These are phyloP conservation scores for Hepsetus odoe DNA, from an alignment of 2,113 vertebrate species.

Conservation along the genomic window DNA sequence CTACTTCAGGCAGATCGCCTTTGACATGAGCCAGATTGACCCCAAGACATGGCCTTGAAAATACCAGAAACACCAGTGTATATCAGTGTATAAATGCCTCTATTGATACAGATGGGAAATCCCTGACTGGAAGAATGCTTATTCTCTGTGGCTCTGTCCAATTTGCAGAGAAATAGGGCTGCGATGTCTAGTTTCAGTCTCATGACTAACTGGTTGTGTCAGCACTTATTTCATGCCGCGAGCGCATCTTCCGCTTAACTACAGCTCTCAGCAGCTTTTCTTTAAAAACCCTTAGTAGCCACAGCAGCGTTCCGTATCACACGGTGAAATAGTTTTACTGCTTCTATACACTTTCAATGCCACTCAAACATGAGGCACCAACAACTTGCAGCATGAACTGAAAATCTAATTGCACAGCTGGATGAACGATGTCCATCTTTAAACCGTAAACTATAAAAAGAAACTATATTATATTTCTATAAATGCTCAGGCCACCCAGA, in stretches of 20 bases:
- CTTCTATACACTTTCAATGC: no score
- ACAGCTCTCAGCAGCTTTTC: neutral
- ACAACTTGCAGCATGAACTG: neutral
- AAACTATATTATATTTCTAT: no score
- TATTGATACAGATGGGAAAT: neutral
- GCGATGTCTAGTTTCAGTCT: neutral
- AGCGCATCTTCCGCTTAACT: neutral
- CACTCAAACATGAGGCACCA: neutral
- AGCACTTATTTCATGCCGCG: conserved; percentile 19
- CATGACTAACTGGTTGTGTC: neutral
- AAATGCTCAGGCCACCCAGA: neutral
- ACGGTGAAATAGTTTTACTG: no score
- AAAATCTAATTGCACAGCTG: neutral
- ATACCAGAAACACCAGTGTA: neutral
- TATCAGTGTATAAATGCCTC: no score
- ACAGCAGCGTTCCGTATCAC: neutral
- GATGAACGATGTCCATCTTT: no score
- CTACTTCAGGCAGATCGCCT: neutral
- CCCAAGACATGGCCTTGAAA: neutral
- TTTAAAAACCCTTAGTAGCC: neutral
- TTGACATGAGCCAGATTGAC: neutral
- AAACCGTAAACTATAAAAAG: no score
- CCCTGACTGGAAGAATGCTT: neutral
- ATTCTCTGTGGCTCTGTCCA: neutral
- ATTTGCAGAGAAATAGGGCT: neutral